These are phyloP conservation scores for Drosophila birchii DNA, from an alignment of 2,888 invertebrate genomes.

Conservation along the genomic window DNA sequence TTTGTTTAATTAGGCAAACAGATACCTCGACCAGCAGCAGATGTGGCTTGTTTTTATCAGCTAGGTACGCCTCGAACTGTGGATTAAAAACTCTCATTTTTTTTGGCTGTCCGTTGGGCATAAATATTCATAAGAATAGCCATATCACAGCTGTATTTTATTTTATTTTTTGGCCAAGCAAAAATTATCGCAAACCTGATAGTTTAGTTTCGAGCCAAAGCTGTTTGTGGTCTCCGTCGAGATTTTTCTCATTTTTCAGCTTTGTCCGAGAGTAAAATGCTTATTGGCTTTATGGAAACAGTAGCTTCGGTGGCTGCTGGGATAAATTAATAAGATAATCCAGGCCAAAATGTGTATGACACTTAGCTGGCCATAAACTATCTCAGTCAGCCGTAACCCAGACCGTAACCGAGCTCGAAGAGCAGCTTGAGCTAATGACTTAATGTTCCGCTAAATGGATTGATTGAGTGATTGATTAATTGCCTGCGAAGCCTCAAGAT, in stretches of 20 bases:
- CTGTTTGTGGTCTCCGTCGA: conserved; percentile 1
- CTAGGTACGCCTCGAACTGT: conserved; percentile 26
- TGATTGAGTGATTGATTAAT: conserved; percentile 34
- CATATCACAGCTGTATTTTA: conserved; percentile 27
- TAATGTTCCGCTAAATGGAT: conserved; percentile 43
- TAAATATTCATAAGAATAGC: conserved; percentile 46
- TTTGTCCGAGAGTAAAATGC: conserved; percentile 5
- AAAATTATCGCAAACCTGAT: conserved; percentile 44
- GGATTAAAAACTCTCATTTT: conserved; percentile 48
- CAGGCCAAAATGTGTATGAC: conserved; percentile 22
- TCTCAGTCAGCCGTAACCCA: conserved; percentile 3
- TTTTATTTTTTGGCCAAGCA: conserved; percentile 16
- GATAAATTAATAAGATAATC: conserved; percentile 19
- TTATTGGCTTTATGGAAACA: conserved; percentile 16
- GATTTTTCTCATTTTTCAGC: conserved; percentile 29
- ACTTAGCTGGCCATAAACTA: conserved; percentile 41
- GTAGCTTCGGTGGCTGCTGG: conserved; percentile 22
- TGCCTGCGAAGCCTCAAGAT: conserved; percentile 30
- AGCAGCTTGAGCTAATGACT: conserved; percentile 29
- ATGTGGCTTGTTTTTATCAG: conserved; percentile 50
- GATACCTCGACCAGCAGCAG: conserved; percentile 37
- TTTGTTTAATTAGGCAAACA: conserved; percentile 56
- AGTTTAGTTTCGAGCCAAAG: conserved; percentile 25
- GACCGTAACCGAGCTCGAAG: neutral
- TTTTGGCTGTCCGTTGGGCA: conserved; percentile 36